Evolutionary conservation across 2,113 vertebrate genomes (phyloP).

Genomic region (Misgurnus anguillicaudatus): DNA sequence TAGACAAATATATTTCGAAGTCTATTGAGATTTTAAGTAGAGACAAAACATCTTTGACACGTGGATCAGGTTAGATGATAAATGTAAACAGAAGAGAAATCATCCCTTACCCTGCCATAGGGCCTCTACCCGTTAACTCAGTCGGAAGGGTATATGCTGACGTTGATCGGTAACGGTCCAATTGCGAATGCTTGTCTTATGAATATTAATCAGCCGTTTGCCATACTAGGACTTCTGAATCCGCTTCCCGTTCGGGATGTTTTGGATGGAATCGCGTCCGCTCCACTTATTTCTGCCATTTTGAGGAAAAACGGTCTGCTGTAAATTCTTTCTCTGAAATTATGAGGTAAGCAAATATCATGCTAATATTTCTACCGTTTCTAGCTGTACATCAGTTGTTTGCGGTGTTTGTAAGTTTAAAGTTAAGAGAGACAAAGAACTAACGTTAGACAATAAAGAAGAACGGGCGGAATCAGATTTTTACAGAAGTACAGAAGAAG

Average conservation of each 20-base stretch:
- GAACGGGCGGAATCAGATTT: background rate
- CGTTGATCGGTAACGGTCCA: background rate
- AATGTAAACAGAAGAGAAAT: too few relatives aligned
- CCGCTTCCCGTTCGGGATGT: slow-evolving; percentile 19
- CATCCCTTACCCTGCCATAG: too few relatives aligned
- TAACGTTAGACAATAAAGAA: background rate
- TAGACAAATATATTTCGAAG: too few relatives aligned
- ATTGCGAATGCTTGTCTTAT: background rate
- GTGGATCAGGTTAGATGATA: too few relatives aligned
- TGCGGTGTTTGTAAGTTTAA: slow-evolving; percentile 49
- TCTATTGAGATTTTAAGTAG: too few relatives aligned
- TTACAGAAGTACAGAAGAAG: background rate
- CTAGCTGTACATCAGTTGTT: background rate
- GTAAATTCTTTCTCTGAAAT: slow-evolving; percentile 38
- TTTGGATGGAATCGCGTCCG: slow-evolving; percentile 40
- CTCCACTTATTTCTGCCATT: slow-evolving; percentile 77
- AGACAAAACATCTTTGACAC: too few relatives aligned
- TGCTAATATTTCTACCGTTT: background rate
- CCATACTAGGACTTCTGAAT: background rate
- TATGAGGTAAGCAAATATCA: slow-evolving; percentile 57
- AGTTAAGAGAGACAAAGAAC: background rate
- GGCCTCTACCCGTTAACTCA: background rate
- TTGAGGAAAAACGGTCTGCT: slow-evolving; percentile 66
- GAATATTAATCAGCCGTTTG: background rate
- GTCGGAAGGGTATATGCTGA: background rate